Base-by-base conservation (phyloP, 2,113 vertebrate species). In the Emydocephalus ijimae region DNA sequence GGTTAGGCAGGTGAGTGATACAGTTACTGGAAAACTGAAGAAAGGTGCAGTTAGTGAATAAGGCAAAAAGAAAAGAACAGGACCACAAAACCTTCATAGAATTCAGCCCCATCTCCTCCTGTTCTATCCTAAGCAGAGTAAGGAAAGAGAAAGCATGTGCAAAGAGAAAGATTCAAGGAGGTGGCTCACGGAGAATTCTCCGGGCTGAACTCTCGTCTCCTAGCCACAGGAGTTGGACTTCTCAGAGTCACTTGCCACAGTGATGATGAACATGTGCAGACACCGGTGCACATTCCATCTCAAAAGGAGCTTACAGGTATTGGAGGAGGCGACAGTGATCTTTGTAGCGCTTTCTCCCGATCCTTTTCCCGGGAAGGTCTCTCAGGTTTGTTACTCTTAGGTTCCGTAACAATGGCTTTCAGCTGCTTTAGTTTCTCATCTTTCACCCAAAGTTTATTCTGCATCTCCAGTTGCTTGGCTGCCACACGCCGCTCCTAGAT, bases 371-470 rank as follows among this genome's bases (percentile, higher is more conserved):
- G 97, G 1, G 98, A 98, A 0, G 98, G 98, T 12, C 98, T 93
- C 85, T 98, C 98, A 0, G 98, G 98, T 3, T 97, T 97, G n/a
- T 98, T 97, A 0, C 74, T 59, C 93, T 98, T 98, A 56, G 97
- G 97, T 57, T 99, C 99, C 0, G 98, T 98, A 48, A 99, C 99
- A 3, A 99, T 99, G 64, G 99, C 99, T 96, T 99, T 99, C 3
- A 99, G 98, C 89, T 99, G 99, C 96, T 99, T 99, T 95, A 99
- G 97, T 89, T 99, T 99, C 94, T 99, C 99, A 0, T 99, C 99
- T 95, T 99, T 99, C 93, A 99, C 99, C 99, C 99, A 99, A 12
- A 99, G 99, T 94, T 99, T 99, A 96, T 99, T 99, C 96, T 99
- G 99, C 99, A 99, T 99, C 96, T 99, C 98, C 92, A 99, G 96